Conservation (phyloP, 2,888 invertebrate genomes). For the Pachydiplax longipennis region DNA sequence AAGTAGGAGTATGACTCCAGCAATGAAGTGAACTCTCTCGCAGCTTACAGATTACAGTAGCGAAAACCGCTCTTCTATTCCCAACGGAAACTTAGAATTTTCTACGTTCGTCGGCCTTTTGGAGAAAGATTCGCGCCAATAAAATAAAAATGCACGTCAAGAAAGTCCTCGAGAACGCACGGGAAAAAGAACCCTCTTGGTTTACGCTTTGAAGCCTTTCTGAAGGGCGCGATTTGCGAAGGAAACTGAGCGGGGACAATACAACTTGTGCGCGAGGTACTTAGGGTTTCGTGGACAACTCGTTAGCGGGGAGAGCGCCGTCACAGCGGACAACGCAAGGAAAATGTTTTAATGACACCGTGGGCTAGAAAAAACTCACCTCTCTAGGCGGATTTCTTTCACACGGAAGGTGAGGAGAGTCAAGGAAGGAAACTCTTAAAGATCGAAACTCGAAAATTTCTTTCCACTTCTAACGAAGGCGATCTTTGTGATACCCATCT, state of each 20-base stretch:
- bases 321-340: not conserved
- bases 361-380: not conserved
- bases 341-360: not conserved
- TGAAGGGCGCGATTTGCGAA: not conserved
- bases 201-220: not conserved
- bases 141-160: not conserved
- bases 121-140: not conserved
- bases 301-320: not conserved
- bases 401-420: not conserved
- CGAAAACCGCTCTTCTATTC: not conserved
- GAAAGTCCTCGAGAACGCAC: not conserved
- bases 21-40: not conserved
- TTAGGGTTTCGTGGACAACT: slow-evolving; percentile 19
- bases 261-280: slow-evolving; percentile 16
- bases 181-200: not conserved
- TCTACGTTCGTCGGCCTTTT: not conserved
- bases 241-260: slow-evolving; percentile 18
- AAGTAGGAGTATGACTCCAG: no score
- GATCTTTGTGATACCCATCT: not conserved
- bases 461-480: not conserved
- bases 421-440: not conserved
- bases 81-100: not conserved
- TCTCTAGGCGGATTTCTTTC: not conserved
- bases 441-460: not conserved
- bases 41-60: not conserved